Evolutionary conservation across 2,113 vertebrate genomes (phyloP).

Genomic region (Daboia siamensis): DNA sequence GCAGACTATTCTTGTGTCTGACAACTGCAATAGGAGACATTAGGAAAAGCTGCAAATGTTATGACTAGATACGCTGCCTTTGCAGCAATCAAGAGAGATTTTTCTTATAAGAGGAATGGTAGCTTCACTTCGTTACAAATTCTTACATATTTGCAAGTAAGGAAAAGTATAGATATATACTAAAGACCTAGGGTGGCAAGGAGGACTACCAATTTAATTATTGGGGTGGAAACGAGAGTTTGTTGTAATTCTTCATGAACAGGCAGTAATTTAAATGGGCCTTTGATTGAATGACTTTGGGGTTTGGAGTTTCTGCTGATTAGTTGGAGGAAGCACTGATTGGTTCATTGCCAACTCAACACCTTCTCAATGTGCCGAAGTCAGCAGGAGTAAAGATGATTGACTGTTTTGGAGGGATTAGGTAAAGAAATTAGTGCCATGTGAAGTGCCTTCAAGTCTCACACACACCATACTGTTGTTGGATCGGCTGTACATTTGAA

Average conservation of each 20-base stretch:
- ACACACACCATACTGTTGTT: neutral
- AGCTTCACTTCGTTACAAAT: neutral
- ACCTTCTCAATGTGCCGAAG: neutral
- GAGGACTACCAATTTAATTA: neutral
- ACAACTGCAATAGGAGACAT: neutral
- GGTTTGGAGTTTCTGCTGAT: neutral
- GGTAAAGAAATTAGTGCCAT: neutral
- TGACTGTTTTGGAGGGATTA: neutral
- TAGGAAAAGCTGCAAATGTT: neutral
- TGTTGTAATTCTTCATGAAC: neutral
- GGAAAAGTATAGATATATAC: neutral
- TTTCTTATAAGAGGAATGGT: neutral
- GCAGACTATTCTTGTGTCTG: neutral
- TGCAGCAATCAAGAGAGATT: neutral
- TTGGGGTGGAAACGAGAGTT: neutral
- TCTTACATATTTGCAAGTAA: neutral
- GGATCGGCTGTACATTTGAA: neutral
- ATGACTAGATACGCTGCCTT: neutral
- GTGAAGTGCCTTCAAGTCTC: neutral
- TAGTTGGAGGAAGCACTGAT: neutral
- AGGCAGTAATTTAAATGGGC: neutral
- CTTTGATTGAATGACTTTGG: neutral
- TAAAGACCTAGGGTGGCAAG: neutral
- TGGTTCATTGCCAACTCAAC: neutral
- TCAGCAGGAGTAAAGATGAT: neutral